Evolutionary conservation across 1,140 invertebrate genomes (phyloP).

Genomic region (Lucilia sericata): DNA sequence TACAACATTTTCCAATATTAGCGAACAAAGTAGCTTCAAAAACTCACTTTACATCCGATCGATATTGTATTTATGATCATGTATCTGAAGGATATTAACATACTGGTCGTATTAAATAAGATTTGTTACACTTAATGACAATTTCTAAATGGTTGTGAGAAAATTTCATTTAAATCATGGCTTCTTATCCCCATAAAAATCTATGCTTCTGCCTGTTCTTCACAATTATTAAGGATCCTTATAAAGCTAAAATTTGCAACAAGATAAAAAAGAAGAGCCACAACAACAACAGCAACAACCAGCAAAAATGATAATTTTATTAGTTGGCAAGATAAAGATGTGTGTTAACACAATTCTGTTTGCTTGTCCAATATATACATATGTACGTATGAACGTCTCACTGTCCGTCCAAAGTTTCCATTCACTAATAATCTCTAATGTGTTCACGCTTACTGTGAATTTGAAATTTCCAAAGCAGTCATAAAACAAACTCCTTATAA

Average conservation of each 20-base stretch:
- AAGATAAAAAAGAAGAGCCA: neutral
- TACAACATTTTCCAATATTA: neutral
- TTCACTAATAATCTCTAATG: constrained; percentile 43
- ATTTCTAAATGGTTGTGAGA: neutral
- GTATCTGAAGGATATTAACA: neutral
- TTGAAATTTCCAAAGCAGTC: constrained; percentile 5
- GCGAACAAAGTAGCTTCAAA: neutral
- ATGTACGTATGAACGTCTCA: neutral
- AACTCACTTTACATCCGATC: neutral
- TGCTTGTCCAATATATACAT: neutral
- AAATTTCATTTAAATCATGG: constrained; percentile 10
- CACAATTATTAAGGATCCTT: neutral
- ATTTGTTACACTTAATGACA: constrained; percentile 21
- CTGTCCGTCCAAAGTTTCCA: constrained; percentile 20
- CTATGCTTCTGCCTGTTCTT: neutral
- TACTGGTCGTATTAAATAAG: neutral
- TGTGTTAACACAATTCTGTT: constrained; percentile 20
- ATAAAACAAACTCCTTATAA: neutral
- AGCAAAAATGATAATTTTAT: constrained; percentile 27
- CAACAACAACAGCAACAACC: neutral
- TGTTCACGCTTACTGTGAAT: constrained; percentile 44
- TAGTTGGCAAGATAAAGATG: constrained; percentile 6
- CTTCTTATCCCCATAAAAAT: neutral
- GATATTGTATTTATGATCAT: neutral
- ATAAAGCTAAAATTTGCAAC: neutral